These are phyloP conservation scores for Brachionus koreanus DNA, from an alignment of 1,140 invertebrate genomes.

Conservation along the genomic window DNA sequence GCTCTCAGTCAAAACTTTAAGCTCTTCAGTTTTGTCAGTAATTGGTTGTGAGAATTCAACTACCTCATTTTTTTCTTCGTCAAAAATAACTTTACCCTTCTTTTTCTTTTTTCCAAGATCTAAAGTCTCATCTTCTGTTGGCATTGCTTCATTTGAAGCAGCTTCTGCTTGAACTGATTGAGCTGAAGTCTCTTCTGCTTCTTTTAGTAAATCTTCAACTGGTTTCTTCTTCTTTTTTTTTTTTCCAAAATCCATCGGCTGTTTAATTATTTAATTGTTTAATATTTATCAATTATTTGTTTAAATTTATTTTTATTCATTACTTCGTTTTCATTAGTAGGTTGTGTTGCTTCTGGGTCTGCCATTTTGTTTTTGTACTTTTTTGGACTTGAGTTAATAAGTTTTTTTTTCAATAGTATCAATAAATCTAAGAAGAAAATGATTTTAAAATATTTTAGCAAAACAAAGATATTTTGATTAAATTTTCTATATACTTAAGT, in stretches of 20 bases:
- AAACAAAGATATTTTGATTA: background rate
- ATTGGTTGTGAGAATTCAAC: conserved; percentile 28
- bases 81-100: conserved; percentile 33
- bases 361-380: background rate
- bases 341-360: conserved; percentile 16
- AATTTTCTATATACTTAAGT: background rate
- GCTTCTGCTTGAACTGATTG: background rate
- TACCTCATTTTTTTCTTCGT: conserved; percentile 35
- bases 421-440: background rate
- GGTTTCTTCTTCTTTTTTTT: conserved; percentile 43
- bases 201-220: conserved; percentile 23
- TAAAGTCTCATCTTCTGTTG: background rate
- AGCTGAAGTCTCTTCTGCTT: background rate
- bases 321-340: conserved; percentile 27
- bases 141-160: background rate
- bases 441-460: background rate
- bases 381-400: background rate
- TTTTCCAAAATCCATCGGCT: conserved; percentile 35
- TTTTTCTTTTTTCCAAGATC: conserved; percentile 44
- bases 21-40: background rate
- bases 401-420: background rate
- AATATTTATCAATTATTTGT: background rate
- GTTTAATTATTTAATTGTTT: background rate
- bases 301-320: background rate
- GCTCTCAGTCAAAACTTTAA: background rate